Percentiles rank a stretch among this genome's conserved stretches.
These are phyloP conservation scores for Oenanthe melanoleuca DNA, from an alignment of 2,113 vertebrate species.

Conservation along the genomic window DNA sequence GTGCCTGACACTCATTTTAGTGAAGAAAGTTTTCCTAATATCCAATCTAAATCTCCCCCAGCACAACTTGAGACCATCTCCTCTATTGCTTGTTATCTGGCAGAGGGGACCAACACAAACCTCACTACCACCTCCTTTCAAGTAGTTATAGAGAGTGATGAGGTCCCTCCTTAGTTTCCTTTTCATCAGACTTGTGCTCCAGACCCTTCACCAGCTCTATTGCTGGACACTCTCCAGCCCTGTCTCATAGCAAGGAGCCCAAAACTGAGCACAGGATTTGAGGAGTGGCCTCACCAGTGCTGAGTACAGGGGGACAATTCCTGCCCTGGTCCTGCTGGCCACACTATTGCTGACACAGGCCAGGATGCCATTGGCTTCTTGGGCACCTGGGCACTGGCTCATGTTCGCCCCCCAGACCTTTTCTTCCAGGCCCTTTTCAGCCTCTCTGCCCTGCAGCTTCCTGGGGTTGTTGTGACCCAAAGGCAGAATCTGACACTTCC, in stretches of 20 bases:
- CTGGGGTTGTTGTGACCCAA: background rate
- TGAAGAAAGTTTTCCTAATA: background rate
- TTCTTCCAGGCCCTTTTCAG: background rate
- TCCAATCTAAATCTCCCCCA: background rate
- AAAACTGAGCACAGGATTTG: background rate
- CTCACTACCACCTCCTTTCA: background rate
- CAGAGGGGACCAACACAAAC: background rate
- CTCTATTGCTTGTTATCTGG: background rate
- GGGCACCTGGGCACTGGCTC: background rate
- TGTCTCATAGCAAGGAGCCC: background rate
- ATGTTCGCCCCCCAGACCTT: background rate
- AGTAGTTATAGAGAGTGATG: background rate
- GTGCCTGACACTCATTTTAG: background rate
- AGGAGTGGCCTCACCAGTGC: background rate
- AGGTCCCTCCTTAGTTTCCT: background rate
- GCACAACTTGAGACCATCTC: background rate
- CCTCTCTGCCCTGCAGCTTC: background rate
- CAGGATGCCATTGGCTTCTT: background rate
- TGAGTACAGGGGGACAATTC: background rate
- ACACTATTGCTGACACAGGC: background rate
- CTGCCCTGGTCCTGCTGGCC: background rate
- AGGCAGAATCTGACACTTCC: background rate
- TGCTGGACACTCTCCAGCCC: fast-evolving
- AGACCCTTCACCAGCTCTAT: background rate
- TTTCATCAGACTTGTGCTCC: background rate